Percentiles rank a stretch among this genome's conserved stretches.
Evolutionary conservation across 2,797 vertebrate genomes (phyloP).

Genomic region (Anguilla marmorata): DNA sequence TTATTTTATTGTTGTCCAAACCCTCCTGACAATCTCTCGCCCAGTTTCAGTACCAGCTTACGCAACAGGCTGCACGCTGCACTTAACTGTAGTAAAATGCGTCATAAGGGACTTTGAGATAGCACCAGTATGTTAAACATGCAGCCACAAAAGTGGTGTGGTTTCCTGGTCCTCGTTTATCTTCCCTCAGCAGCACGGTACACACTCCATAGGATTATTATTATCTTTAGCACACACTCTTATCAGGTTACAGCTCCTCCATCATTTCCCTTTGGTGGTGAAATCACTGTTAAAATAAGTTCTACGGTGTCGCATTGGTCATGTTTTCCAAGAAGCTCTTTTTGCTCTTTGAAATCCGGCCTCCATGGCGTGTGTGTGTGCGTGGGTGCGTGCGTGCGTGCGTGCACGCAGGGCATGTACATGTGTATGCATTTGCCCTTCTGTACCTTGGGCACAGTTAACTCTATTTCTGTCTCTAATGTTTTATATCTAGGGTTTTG

Average conservation of each 20-base stretch:
- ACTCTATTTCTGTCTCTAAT: background rate
- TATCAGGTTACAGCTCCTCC: background rate
- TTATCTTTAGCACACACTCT: background rate
- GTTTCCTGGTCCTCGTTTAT: background rate
- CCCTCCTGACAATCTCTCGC: background rate
- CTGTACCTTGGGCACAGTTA: background rate
- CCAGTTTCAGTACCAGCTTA: background rate
- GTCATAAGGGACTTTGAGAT: background rate
- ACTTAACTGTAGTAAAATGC: background rate
- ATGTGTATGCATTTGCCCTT: background rate
- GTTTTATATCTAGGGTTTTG: background rate
- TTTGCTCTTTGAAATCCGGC: background rate
- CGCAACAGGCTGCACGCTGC: background rate
- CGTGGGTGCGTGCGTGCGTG: too few relatives aligned
- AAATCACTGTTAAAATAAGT: background rate
- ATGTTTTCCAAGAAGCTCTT: background rate
- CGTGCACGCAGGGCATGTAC: background rate
- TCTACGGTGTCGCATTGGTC: background rate
- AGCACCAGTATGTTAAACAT: background rate
- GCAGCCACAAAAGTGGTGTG: background rate
- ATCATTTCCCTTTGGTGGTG: background rate
- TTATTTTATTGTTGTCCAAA: too few relatives aligned
- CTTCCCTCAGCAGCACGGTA: too few relatives aligned
- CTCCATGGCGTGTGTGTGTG: background rate
- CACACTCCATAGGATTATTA: too few relatives aligned